Evolutionary conservation across 1,140 invertebrate species (phyloP), one percentile per base, ranked within the genome.

Genomic region (Lamellibrachia luymesi): DNA sequence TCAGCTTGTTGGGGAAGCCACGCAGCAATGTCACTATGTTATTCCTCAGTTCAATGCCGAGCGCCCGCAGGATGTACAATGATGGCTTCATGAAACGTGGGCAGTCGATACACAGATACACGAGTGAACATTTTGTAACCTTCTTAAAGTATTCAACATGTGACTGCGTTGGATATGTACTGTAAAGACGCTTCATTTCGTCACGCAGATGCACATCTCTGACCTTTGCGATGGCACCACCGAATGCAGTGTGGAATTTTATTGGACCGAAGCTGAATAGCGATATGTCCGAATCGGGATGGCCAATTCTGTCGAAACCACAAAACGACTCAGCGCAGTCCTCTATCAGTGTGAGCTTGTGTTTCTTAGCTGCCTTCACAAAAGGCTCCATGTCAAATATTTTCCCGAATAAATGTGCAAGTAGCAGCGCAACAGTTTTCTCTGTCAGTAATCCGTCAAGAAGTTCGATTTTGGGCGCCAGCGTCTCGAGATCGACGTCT

Each of bases 241-340:
- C 96, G 93, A 96, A 96, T 0, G 96, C 94, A 17, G 96, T 96
- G 93, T 93, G 96, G 93, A 94, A 95, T 94, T 96, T 96, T 25
- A 96, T 96, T 5, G 95, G 94, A 7, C 96, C 96, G 95, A 96
- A 96, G 95, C 96, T 96, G 94, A 96, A 96, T 0, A 96, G 92
- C 8, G 94, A 27, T 2, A 96, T 90, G 93, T 96, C 96, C 27
- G 95, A 93, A 22, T 94, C 90, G 13, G 96, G 95, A 94, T 96
- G 94, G 27, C 96, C 96, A 4, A 96, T 50, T 50, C 94, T 92
- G 38, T 95, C 93, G 93, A 96, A 96, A 49, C 96, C 96, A 93
- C 94, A 95, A 94, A 96, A 96, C 50, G 91, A 93, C 93, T 96
- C 96, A 1, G 96, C 96, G 95, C 95, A 96, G 92, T 96, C 96